Conservation (phyloP, 2,113 vertebrate genomes). For the Chascanopsetta lugubris region DNA sequence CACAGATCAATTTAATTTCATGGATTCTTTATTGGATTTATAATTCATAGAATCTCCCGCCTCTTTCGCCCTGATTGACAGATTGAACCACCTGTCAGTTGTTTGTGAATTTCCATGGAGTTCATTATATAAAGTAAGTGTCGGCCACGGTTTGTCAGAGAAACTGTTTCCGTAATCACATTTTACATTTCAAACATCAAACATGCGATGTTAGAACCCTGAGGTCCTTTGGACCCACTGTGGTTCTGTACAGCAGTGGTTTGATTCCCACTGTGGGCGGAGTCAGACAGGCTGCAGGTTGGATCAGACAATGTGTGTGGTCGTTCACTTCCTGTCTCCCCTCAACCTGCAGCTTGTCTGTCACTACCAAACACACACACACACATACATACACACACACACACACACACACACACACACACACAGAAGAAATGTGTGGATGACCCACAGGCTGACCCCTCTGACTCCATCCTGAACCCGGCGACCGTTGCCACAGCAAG, state of each 20-base stretch:
- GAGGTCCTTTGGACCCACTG: too few relatives aligned
- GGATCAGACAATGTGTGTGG: slow-evolving; percentile 18
- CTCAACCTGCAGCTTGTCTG: slow-evolving; percentile 35
- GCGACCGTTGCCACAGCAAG: slow-evolving; percentile 21
- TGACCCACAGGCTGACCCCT: slow-evolving; percentile 5
- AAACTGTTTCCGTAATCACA: not conserved
- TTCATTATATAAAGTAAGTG: slow-evolving; percentile 46
- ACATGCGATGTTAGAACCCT: too few relatives aligned
- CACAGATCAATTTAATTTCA: slow-evolving; percentile 79
- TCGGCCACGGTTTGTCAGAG: slow-evolving; percentile 24
- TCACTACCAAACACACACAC: slow-evolving; percentile 33
- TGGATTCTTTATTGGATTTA: slow-evolving; percentile 79
- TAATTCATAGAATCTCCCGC: slow-evolving; percentile 65
- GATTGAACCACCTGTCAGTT: slow-evolving; percentile 70
- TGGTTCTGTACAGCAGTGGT: too few relatives aligned
- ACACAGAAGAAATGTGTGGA: slow-evolving; percentile 27
- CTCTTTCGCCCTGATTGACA: slow-evolving; percentile 66
- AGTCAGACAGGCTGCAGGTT: not conserved
- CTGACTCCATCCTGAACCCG: slow-evolving; percentile 18
- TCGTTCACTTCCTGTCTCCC: slow-evolving; percentile 9
- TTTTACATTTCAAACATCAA: slow-evolving; percentile 30
- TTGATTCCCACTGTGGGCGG: too few relatives aligned
- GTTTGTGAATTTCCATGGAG: slow-evolving; percentile 41
- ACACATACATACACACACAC: slow-evolving; percentile 36
- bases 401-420: slow-evolving; percentile 32